Percentiles rank a stretch among this genome's conserved stretches.
These are phyloP conservation scores for Gulo gulo DNA, from an alignment of 2,113 vertebrate genomes.

Conservation along the genomic window DNA sequence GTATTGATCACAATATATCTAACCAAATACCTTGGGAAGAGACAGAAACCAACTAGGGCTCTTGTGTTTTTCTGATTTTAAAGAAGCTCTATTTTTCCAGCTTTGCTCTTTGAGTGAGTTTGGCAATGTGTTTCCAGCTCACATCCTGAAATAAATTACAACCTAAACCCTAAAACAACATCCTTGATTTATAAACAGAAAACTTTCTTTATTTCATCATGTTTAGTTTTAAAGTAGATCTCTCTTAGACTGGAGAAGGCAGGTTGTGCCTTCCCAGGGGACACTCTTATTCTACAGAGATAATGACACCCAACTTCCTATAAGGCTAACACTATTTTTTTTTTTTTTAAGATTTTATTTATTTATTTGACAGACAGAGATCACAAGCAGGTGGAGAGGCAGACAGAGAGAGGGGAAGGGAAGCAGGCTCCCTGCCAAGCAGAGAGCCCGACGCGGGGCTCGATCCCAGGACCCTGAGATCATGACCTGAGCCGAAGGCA, in stretches of 20 bases:
- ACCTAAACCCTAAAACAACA: not conserved
- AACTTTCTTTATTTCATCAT: not conserved
- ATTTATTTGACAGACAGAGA: no score
- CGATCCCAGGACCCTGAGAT: no score
- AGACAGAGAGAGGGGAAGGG: no score
- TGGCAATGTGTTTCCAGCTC: not conserved
- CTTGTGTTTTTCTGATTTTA: not conserved
- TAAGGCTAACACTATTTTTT: not conserved
- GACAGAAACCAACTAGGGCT: not conserved
- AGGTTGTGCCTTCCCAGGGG: not conserved
- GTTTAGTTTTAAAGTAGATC: not conserved
- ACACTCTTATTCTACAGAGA: not conserved
- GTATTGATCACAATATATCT: not conserved
- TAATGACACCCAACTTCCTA: not conserved
- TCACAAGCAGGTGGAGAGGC: no score
- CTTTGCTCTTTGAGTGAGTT: not conserved
- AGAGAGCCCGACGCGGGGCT: no score
- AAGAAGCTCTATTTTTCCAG: not conserved
- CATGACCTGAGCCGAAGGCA: no score
- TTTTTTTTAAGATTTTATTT: no score
- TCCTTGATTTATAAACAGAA: not conserved
- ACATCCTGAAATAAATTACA: conserved; percentile 14
- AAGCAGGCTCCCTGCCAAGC: no score
- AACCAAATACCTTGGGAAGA: not conserved
- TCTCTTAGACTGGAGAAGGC: not conserved